Evolutionary conservation across 2,888 invertebrate species (phyloP), one percentile per base, ranked within the genome.

Genomic region (Monopis laevigella): DNA sequence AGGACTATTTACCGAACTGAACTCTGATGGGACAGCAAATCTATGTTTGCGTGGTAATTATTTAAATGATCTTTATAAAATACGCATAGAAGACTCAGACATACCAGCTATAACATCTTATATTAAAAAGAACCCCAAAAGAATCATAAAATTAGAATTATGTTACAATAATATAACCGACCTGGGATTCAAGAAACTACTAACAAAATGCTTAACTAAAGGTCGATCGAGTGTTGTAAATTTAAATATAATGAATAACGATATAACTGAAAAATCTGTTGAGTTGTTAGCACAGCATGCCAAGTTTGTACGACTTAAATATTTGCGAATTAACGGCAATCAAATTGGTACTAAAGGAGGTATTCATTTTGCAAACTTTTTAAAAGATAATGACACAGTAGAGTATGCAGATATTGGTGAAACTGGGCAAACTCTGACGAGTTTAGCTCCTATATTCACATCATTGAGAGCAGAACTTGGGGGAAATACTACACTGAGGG

Each of bases 131-230:
- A 54, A 80, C 43, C 64, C 67, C 0, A 52, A 59, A 14, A 58
- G 83, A 38, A 72, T 87, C 2, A 68, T 68, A 0, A 75, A 65
- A 38, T 35, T 87, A 1, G 82, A 84, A 49, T 56, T 87, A 4
- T 66, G 81, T 17, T 85, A 84, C 50, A 87, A 87, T 46, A 51
- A 74, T 35, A 82, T 87, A 7, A 82, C 82, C 0, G 82, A 85
- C 46, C 45, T 45, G 11, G 84, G 84, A 0, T 69, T 85, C 14
- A 57, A 56, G 32, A 72, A 66, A 44, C 48, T 84, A 8, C 48
- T 75, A 2, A 72, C 81, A 50, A 62, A 66, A 12, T 57, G 75
- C 4, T 59, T 84, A 1, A 51, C 73, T 0, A 66, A 82, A 55
- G 58, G 64, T 0, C 53, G 74, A 39, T 82, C 85, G 0, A 71